phyloP scores from a whole-genome alignment of 2,797 vertebrate species.

The Sylvilagus floridanus region DNA sequence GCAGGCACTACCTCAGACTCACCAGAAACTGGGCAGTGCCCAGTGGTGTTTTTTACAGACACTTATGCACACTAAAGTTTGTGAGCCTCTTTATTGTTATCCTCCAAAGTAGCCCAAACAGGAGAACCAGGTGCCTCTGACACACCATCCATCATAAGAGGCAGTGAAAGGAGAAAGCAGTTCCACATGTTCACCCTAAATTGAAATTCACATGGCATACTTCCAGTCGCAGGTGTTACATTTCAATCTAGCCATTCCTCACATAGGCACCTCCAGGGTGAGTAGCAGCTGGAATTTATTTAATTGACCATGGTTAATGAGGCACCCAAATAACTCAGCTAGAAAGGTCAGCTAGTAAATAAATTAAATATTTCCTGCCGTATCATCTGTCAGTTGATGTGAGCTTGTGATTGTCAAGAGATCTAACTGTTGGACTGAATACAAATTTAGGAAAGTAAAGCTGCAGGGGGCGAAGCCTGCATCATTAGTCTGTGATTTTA shows the following conservation, averaged over 20 bases:
- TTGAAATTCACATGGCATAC: constrained; percentile 45
- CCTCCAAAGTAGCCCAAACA: not conserved
- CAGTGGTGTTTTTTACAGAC: not conserved
- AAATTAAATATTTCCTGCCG: constrained; percentile 72
- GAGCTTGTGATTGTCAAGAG: constrained; percentile 65
- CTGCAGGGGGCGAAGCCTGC: not conserved
- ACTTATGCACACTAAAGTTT: not conserved
- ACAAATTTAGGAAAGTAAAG: not conserved
- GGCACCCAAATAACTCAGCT: constrained; percentile 63
- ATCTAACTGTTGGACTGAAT: constrained; percentile 22
- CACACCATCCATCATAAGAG: not conserved
- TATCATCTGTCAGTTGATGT: constrained; percentile 61
- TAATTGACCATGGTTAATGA: constrained; percentile 81
- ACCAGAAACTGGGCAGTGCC: not conserved
- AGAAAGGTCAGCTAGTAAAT: constrained; percentile 76
- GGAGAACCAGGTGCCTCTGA: not conserved
- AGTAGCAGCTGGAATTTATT: constrained; percentile 77
- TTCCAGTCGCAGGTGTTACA: constrained; percentile 57
- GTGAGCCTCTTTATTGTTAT: not conserved
- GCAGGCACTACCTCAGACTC: not conserved
- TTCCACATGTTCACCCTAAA: not conserved
- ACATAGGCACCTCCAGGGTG: constrained; percentile 51
- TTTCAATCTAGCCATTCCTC: constrained; percentile 66
- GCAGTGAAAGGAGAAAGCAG: not conserved
- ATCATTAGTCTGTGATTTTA: constrained; percentile 14